Conservation (phyloP, 2,797 vertebrate genomes). For the Uromys caudimaculatus region DNA sequence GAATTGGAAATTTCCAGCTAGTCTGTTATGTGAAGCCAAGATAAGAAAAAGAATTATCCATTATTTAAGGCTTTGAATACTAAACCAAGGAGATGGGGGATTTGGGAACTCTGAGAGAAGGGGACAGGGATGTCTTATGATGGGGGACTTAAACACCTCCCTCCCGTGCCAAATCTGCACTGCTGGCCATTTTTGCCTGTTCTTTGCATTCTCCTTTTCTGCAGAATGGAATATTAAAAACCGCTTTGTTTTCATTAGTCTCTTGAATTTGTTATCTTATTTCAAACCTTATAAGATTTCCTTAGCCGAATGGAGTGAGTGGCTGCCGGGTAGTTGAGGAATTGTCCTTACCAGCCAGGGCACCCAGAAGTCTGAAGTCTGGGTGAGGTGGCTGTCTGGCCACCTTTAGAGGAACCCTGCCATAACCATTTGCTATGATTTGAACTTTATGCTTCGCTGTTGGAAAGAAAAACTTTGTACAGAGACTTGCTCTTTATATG, state of each 20-base stretch:
- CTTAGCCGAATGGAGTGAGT: background rate
- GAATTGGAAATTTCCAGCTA: background rate
- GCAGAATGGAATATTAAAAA: background rate
- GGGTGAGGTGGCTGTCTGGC: background rate
- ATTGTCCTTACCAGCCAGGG: background rate
- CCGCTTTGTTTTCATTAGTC: background rate
- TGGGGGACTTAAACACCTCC: background rate
- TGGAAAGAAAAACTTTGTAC: conserved; percentile 70
- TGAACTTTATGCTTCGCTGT: conserved; percentile 72
- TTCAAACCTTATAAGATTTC: rapidly evolving
- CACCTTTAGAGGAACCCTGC: conserved; percentile 13
- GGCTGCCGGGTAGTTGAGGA: background rate
- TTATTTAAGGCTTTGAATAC: background rate
- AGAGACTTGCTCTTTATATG: conserved; percentile 70
- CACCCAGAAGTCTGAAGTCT: background rate
- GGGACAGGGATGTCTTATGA: background rate
- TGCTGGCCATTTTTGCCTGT: background rate
- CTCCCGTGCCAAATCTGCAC: background rate
- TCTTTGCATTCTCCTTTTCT: background rate
- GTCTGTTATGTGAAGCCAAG: background rate
- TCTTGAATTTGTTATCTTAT: background rate
- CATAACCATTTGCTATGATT: conserved; percentile 69
- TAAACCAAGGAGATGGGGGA: background rate
- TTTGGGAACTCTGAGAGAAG: background rate
- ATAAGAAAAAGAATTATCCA: background rate